These are phyloP conservation scores for Willowsia nigromaculata DNA, from an alignment of 2,888 invertebrate species.

Conservation along the genomic window DNA sequence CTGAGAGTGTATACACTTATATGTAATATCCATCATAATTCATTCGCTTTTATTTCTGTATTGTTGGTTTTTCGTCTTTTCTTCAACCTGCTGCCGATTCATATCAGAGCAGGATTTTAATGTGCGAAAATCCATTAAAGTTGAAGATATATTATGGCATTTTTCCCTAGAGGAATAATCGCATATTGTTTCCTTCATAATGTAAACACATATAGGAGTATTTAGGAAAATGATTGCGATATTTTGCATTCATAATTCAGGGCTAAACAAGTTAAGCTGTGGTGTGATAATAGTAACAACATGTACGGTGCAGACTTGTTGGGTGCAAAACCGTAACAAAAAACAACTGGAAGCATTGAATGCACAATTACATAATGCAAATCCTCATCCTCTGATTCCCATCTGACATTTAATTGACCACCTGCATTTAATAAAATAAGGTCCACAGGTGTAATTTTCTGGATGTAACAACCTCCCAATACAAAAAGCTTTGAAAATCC, in stretches of 20 bases:
- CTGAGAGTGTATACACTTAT: background rate
- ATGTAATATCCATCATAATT: constrained; percentile 20
- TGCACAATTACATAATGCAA: too few species aligned
- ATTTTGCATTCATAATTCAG: background rate
- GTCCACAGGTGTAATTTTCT: too few species aligned
- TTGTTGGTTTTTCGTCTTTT: constrained; percentile 35
- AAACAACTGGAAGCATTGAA: too few species aligned
- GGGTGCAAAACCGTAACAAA: too few species aligned
- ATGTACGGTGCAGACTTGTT: too few species aligned
- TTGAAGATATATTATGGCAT: constrained; percentile 60
- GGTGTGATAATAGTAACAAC: constrained; percentile 16
- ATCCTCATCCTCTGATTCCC: too few species aligned
- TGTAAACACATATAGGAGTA: background rate
- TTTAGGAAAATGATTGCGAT: background rate
- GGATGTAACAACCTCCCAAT: too few species aligned
- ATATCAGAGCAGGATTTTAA: constrained; percentile 68
- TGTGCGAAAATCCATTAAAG: constrained; percentile 69
- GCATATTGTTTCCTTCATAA: constrained; percentile 13
- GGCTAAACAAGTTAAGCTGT: constrained; percentile 15
- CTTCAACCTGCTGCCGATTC: constrained; percentile 49
- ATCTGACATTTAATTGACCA: too few species aligned
- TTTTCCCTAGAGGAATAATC: constrained; percentile 52
- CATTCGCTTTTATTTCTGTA: constrained; percentile 2
- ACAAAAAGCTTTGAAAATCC: too few species aligned
- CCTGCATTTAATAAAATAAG: too few species aligned